phyloP scores from a whole-genome alignment of 2,888 invertebrate genomes.

The Dichetophora obliterata region DNA sequence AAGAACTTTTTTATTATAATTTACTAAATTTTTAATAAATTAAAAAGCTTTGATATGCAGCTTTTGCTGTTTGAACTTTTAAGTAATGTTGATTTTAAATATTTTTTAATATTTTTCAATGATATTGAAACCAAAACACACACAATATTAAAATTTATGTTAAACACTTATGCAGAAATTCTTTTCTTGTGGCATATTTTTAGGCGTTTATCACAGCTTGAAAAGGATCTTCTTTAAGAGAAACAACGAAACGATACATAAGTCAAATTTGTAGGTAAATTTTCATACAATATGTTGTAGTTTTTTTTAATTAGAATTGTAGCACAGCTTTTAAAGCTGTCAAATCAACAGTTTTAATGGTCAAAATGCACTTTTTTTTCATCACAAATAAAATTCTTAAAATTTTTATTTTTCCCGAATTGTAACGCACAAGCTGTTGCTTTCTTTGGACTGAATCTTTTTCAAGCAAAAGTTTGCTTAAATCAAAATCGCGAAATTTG shows the following conservation, averaged over 20 bases:
- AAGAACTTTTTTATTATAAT: too few relatives aligned
- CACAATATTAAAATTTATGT: background rate
- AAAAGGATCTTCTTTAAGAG: background rate
- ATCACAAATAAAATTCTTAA: too few relatives aligned
- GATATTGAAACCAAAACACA: conserved; percentile 1
- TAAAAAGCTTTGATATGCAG: background rate
- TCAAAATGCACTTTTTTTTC: too few relatives aligned
- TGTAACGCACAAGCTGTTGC: background rate
- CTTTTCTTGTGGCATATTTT: background rate
- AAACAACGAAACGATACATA: background rate
- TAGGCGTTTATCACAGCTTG: conserved; percentile 21
- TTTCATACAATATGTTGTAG: background rate
- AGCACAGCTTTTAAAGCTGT: background rate
- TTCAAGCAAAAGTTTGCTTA: background rate
- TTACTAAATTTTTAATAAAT: too few relatives aligned
- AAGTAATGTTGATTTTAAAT: background rate
- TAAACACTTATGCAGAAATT: background rate
- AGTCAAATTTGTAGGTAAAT: background rate
- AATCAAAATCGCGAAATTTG: background rate
- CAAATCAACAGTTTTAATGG: too few relatives aligned
- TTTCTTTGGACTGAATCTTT: background rate
- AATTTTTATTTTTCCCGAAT: background rate
- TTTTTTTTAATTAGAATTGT: background rate
- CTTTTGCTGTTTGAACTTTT: conserved; percentile 6
- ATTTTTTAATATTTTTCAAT: background rate